Conservation (phyloP, 1,140 invertebrate genomes). For the Drosophila lowei region DNA sequence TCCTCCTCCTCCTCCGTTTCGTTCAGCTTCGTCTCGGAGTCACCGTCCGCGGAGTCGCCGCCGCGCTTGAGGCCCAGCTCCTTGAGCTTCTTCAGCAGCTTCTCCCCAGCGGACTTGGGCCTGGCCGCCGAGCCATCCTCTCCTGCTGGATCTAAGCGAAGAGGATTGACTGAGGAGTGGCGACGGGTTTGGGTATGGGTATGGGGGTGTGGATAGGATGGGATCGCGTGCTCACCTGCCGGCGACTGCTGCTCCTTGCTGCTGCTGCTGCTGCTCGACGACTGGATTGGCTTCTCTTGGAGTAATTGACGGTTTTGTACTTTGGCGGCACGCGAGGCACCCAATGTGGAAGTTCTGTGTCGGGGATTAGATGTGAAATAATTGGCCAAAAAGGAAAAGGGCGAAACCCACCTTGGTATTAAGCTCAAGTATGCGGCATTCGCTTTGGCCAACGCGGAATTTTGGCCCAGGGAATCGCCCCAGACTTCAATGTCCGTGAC, state of each 20-base stretch:
- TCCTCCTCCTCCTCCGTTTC: conserved; percentile 67
- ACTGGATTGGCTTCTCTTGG: conserved; percentile 77
- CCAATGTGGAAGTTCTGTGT: conserved; percentile 76
- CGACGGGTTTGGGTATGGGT: conserved; percentile 14
- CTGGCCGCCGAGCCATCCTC: conserved; percentile 52
- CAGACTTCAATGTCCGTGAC: conserved; percentile 91
- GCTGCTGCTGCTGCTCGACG: conserved; percentile 40
- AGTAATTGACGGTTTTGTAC: conserved; percentile 83
- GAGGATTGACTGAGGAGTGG: conserved; percentile 38
- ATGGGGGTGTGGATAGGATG: conserved; percentile 19
- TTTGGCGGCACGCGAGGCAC: conserved; percentile 78
- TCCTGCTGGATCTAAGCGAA: conserved; percentile 42
- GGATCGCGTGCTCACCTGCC: conserved; percentile 44
- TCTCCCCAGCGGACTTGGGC: conserved; percentile 64
- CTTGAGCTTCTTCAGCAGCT: conserved; percentile 70
- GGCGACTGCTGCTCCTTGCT: conserved; percentile 25
- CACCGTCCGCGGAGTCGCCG: conserved; percentile 47
- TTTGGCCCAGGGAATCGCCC: conserved; percentile 86
- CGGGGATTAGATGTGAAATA: background rate
- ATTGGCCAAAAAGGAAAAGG: no score
- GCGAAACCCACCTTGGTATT: conserved; percentile 66
- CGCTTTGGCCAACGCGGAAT: conserved; percentile 87
- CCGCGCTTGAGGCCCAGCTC: conserved; percentile 65
- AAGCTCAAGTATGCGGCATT: conserved; percentile 83
- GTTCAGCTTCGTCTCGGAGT: conserved; percentile 54